Percentiles rank a stretch among this genome's conserved stretches.
Evolutionary conservation across 2,888 invertebrate genomes (phyloP).

Genomic region (Eumerus sabulonum): DNA sequence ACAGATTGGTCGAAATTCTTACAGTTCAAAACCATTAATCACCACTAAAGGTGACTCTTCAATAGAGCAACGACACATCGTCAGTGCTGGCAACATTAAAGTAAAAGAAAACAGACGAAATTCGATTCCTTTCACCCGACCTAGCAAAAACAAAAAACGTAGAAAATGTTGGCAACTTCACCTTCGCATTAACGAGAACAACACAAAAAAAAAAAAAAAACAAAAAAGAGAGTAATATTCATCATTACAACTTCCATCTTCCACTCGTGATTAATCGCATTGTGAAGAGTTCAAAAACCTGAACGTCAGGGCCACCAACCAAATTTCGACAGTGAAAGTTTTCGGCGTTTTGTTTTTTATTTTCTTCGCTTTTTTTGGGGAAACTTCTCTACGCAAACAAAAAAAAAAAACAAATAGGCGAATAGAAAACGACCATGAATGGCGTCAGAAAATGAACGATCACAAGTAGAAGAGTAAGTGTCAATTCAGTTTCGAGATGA

Average conservation of each 20-base stretch:
- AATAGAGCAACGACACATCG: neutral
- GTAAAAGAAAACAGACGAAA: slow-evolving; percentile 6
- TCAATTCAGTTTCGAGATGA: too few relatives aligned
- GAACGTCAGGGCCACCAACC: slow-evolving; percentile 4
- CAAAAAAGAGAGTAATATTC: slow-evolving; percentile 5
- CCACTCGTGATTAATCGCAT: slow-evolving; percentile 47
- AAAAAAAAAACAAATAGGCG: slow-evolving; percentile 19
- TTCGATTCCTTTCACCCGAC: slow-evolving; percentile 53
- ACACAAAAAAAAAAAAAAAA: too few relatives aligned
- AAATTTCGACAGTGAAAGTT: slow-evolving; percentile 59
- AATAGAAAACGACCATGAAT: slow-evolving; percentile 6
- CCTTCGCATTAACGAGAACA: neutral
- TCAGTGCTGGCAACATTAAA: neutral
- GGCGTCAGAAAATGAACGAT: slow-evolving; percentile 30
- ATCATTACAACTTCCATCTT: slow-evolving; percentile 39
- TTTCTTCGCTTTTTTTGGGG: neutral
- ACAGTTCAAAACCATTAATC: slow-evolving; percentile 8
- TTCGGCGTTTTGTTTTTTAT: slow-evolving; percentile 23
- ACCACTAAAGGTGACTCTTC: neutral
- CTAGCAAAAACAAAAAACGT: slow-evolving; percentile 41
- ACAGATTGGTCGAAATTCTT: too few relatives aligned
- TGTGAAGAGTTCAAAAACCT: slow-evolving; percentile 48
- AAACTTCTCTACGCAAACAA: slow-evolving; percentile 54
- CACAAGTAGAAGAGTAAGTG: too few relatives aligned
- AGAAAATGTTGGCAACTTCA: slow-evolving; percentile 21